Percentiles rank a stretch among this genome's conserved stretches.
These are phyloP conservation scores for Apteryx mantelli DNA, from an alignment of 2,113 vertebrate genomes.

Conservation along the genomic window DNA sequence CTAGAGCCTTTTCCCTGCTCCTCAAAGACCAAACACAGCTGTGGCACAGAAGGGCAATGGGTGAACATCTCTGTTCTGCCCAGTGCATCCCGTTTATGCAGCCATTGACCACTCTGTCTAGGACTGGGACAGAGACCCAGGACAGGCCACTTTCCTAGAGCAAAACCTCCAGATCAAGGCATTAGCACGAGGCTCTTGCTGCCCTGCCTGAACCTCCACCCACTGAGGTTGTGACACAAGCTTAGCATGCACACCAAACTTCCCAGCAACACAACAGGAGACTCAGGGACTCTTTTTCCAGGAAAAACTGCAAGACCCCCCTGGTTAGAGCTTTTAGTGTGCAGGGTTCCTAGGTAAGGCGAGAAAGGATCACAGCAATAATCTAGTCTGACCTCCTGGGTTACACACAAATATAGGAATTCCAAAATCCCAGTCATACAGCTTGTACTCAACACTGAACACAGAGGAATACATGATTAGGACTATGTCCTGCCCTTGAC, in stretches of 20 bases:
- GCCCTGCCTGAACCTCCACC: not conserved
- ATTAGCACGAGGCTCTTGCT: not conserved
- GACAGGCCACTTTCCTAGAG: not conserved
- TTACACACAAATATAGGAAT: no score
- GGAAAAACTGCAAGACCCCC: no score
- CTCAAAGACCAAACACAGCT: no score
- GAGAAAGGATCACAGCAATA: no score
- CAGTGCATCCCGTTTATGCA: not conserved
- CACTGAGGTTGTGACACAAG: not conserved
- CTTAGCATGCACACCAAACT: not conserved
- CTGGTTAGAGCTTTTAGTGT: no score
- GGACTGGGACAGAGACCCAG: not conserved
- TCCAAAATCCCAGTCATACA: no score
- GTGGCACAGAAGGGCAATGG: not conserved
- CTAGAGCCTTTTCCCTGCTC: not conserved
- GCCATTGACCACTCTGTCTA: not conserved
- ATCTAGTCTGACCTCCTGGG: no score
- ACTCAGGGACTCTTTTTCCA: not conserved
- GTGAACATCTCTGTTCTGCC: not conserved
- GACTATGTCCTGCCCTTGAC: no score
- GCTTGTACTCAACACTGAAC: no score
- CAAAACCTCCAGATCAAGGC: not conserved
- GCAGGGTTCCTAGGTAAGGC: no score
- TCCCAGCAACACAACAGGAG: not conserved
- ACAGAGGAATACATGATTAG: no score